phyloP scores from a whole-genome alignment of 2,797 vertebrate species.

The Enteromius thamalakanensis region DNA sequence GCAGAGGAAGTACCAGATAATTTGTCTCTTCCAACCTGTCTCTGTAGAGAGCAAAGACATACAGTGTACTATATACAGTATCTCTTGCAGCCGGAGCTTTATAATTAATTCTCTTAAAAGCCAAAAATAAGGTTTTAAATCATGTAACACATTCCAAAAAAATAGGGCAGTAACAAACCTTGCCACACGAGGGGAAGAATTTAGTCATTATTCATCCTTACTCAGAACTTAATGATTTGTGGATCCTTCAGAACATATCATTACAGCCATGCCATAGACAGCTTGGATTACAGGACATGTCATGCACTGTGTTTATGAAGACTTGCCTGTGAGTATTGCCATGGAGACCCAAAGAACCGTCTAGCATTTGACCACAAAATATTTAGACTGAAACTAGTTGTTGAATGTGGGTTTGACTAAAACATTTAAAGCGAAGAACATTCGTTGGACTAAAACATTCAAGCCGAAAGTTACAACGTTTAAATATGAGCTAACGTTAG shows the following conservation, averaged over 20 bases:
- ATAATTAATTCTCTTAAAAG: constrained; percentile 35
- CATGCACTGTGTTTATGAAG: constrained; percentile 31
- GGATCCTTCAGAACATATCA: constrained; percentile 38
- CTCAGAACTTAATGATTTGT: constrained; percentile 45
- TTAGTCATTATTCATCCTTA: constrained; percentile 34
- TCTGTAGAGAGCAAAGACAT: constrained; percentile 21
- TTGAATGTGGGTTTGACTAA: constrained; percentile 16
- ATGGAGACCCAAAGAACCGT: constrained; percentile 19
- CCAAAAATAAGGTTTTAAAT: constrained; percentile 30
- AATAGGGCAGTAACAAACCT: constrained; percentile 13
- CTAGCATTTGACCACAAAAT: constrained; percentile 16
- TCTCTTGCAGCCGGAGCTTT: constrained; percentile 14
- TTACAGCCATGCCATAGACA: constrained; percentile 24
- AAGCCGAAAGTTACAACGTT: neutral
- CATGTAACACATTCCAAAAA: neutral
- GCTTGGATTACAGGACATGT: constrained; percentile 36
- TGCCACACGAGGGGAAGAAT: constrained; percentile 37
- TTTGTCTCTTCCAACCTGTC: constrained; percentile 26
- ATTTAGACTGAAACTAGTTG: constrained; percentile 20
- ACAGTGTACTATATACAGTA: constrained; percentile 14
- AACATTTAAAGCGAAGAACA: neutral
- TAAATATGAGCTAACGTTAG: no score
- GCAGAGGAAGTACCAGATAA: constrained; percentile 33
- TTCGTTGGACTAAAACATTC: neutral
- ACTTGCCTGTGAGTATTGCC: neutral